Conservation (phyloP, 2,797 vertebrate genomes). For the Platalea minor region DNA sequence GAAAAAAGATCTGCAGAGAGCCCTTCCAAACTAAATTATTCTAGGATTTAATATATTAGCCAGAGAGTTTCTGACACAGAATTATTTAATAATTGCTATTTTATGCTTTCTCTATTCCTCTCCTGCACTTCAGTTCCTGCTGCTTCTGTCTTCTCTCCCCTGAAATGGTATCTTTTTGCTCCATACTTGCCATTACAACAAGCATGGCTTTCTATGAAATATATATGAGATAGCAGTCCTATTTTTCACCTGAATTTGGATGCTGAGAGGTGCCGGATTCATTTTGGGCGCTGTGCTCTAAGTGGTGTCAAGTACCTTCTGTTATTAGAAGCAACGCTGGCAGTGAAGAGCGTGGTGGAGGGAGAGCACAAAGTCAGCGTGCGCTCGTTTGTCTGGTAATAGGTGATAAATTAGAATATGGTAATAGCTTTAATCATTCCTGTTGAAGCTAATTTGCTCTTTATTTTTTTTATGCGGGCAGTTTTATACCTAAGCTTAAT, state of each 20-base stretch:
- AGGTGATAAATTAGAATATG: neutral
- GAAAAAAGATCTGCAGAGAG: neutral
- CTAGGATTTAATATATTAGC: neutral
- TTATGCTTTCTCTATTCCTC: neutral
- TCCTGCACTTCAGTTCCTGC: neutral
- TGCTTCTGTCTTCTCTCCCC: neutral
- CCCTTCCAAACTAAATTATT: neutral
- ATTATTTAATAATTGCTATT: neutral
- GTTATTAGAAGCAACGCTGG: neutral
- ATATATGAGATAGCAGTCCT: neutral
- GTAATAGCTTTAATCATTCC: slow-evolving; percentile 4
- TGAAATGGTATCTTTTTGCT: neutral
- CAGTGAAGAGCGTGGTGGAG: neutral
- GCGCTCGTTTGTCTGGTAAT: neutral
- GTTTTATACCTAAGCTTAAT: neutral
- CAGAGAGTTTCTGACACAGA: slow-evolving; percentile 1
- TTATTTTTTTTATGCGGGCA: neutral
- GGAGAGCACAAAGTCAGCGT: neutral
- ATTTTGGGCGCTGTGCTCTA: neutral
- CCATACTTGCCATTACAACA: neutral
- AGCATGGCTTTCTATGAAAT: neutral
- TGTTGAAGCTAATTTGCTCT: neutral
- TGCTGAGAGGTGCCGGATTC: neutral
- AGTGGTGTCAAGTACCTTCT: neutral
- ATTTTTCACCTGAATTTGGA: neutral